A percentile compares a stretch with the other conserved stretches of the same genome.
Evolutionary conservation across 2,113 vertebrate genomes (phyloP).

Genomic region (Sterrhoptilus dennistouni): DNA sequence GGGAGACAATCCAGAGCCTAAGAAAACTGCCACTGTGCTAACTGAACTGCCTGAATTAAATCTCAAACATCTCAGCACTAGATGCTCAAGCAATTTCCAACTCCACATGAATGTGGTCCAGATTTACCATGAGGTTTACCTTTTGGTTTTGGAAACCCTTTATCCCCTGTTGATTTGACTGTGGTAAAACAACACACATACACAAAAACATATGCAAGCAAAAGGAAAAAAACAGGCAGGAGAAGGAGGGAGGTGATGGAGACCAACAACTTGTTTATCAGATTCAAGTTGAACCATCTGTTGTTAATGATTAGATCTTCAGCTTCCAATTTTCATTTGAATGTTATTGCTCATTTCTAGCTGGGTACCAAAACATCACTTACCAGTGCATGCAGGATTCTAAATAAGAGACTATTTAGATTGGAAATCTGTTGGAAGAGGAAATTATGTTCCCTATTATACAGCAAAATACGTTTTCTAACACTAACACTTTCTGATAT

Average conservation of each 20-base stretch:
- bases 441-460: slow-evolving; percentile 67
- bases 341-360: slow-evolving; percentile 80
- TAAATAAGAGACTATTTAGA: slow-evolving; percentile 71
- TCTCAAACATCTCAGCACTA: neutral
- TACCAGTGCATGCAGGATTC: slow-evolving; percentile 55
- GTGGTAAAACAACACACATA: neutral
- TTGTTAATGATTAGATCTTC: slow-evolving; percentile 81
- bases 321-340: slow-evolving; percentile 79
- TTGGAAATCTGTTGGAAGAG: slow-evolving; percentile 63
- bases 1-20: slow-evolving; percentile 20
- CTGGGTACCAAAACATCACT: slow-evolving; percentile 38
- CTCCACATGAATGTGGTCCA: slow-evolving; percentile 18
- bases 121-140: slow-evolving; percentile 4
- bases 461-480: slow-evolving; percentile 37
- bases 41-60: slow-evolving; percentile 19
- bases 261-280: slow-evolving; percentile 74
- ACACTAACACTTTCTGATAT: slow-evolving; percentile 7
- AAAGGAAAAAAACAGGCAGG: neutral
- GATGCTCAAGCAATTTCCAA: neutral
- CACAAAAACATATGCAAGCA: neutral
- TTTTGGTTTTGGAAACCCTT: slow-evolving; percentile 38
- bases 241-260: neutral
- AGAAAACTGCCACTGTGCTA: slow-evolving; percentile 34
- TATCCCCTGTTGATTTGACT: neutral
- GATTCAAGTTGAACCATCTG: slow-evolving; percentile 77